Base-by-base conservation (phyloP, 2,797 vertebrate genomes). In the Enteromius trimaculatus region DNA sequence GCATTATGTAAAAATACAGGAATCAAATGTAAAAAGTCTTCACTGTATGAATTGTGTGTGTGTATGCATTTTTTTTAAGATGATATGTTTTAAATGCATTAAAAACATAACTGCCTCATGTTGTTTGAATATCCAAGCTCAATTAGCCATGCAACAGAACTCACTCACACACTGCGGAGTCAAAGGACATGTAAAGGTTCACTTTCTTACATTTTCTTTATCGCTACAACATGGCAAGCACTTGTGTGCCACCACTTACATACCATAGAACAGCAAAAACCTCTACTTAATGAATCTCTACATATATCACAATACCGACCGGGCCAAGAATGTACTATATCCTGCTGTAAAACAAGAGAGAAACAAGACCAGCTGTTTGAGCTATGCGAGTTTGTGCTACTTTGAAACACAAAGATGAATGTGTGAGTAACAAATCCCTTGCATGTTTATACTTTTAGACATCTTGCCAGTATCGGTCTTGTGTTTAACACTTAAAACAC, bases 371-470 rank as follows among this genome's bases (percentile, higher is more conserved):
- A 19, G 51, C 6, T 21, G 51, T 34, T 7, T 11, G 55, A 23
- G 53, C 21, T n/a, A 23, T 3, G 10, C 23, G 51, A 26, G 55
- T 86, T 65, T 70, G 74, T 64, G 51, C 66, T 19, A 72, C 42
- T 58, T 9, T 44, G 34, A 69, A 70, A 81, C 75, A 86, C 77
- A 77, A 62, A 83, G 72, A 65, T 47, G 47, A 79, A 17, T 6
- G 42, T 44, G 42, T 13, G 66, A 65, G 17, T 80, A 83, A 86
- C 86, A 88, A 87, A 87, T 79, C 77, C 82, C 69, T 75, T 69
- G 84, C 74, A 85, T 83, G 75, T 71, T 64, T 77, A 85, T 85
- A 79, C 77, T 89, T 86, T 82, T 8, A 85, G 62, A 79, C 42
- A 79, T 71, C 29, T 65, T 71, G 60, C 13, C 80, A 86, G 79